phyloP scores from a whole-genome alignment of 2,797 vertebrate genomes.

The Champsocephalus gunnari region DNA sequence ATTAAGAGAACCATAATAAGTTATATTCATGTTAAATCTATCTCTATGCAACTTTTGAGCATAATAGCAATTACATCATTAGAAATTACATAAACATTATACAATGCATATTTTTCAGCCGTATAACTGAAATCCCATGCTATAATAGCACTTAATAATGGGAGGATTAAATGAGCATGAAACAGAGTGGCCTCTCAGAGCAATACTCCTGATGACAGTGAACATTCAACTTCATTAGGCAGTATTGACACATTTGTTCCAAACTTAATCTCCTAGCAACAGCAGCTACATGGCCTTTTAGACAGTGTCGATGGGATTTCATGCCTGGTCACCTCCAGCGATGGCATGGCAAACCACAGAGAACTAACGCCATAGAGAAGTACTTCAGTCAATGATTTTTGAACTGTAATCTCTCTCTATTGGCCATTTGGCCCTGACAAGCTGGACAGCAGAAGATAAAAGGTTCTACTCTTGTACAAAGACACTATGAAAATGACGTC shows the following conservation, averaged over 20 bases:
- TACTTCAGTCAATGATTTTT: conserved; percentile 52
- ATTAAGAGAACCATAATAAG: conserved; percentile 2
- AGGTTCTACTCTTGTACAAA: conserved; percentile 10
- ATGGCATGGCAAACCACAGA: conserved; percentile 33
- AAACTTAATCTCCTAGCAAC: conserved; percentile 71
- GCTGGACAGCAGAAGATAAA: conserved; percentile 44
- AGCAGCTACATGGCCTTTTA: conserved; percentile 67
- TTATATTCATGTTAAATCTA: conserved; percentile 10
- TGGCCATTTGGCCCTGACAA: conserved; percentile 48
- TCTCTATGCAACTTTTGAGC: neutral
- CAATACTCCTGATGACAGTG: conserved; percentile 48
- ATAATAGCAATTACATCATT: conserved; percentile 2
- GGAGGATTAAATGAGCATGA: conserved; percentile 64
- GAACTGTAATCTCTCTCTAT: conserved; percentile 57
- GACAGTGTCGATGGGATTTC: conserved; percentile 64
- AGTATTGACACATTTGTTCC: conserved; percentile 71
- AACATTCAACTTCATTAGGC: conserved; percentile 79
- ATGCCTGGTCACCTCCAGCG: conserved; percentile 60
- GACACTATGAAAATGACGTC: conserved; percentile 23
- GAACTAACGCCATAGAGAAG: conserved; percentile 41
- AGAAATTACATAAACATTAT: conserved; percentile 3
- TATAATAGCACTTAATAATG: conserved; percentile 46
- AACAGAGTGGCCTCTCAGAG: conserved; percentile 53
- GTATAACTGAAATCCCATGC: conserved; percentile 18
- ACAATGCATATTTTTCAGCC: conserved; percentile 8